These are phyloP conservation scores for Stomatorhinus walkeri DNA, from an alignment of 2,797 vertebrate genomes.

Conservation along the genomic window DNA sequence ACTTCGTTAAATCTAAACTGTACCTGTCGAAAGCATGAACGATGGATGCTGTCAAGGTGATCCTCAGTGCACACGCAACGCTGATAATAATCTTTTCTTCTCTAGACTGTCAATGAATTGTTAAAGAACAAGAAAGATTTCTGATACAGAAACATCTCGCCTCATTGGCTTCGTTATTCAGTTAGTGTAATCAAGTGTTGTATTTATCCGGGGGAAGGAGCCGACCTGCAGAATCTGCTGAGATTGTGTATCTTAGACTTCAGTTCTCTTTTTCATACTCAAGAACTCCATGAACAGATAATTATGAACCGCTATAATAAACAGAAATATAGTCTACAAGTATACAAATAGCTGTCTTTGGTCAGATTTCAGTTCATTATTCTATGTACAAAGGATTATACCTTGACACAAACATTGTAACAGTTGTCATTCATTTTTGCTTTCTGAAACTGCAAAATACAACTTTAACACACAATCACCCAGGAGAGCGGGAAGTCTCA, in stretches of 20 bases:
- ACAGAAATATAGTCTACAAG: background rate
- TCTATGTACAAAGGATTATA: background rate
- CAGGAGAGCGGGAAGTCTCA: background rate
- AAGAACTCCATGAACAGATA: background rate
- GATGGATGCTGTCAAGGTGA: background rate
- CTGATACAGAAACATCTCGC: background rate
- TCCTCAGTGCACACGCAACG: background rate
- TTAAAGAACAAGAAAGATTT: background rate
- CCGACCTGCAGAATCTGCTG: background rate
- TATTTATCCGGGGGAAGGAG: background rate
- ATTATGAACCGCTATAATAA: background rate
- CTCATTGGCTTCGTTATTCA: background rate
- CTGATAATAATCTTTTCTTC: background rate
- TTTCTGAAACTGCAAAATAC: background rate
- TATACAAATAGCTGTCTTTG: background rate
- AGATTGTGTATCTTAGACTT: background rate
- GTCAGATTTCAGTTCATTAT: background rate
- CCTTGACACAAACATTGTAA: background rate
- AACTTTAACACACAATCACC: background rate
- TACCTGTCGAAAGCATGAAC: background rate
- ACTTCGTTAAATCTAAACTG: background rate
- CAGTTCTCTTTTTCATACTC: background rate
- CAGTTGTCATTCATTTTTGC: background rate
- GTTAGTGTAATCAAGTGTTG: background rate
- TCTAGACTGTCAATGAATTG: background rate